Evolutionary conservation across 2,888 invertebrate species (phyloP).

Genomic region (Ariolimax columbianus): DNA sequence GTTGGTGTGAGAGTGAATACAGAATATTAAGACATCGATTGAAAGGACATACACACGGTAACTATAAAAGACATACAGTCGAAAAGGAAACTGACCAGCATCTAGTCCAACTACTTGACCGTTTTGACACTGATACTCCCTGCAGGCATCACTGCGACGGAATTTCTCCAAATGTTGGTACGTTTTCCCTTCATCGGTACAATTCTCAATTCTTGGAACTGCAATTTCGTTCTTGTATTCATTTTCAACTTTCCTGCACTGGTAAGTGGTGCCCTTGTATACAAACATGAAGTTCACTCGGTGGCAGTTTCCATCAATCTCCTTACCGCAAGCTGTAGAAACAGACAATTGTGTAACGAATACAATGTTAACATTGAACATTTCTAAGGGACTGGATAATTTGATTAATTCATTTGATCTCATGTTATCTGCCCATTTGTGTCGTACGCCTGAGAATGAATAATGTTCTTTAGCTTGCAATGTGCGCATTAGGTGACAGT

Average conservation of each 20-base stretch:
- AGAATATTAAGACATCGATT: too few relatives aligned
- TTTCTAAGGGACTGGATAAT: too few relatives aligned
- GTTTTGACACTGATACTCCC: slow-evolving; percentile 3
- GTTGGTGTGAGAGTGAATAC: too few relatives aligned
- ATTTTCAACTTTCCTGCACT: neutral
- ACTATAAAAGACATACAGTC: neutral
- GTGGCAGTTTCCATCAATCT: neutral
- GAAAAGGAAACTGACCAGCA: neutral
- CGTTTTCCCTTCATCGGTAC: neutral
- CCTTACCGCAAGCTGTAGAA: slow-evolving; percentile 16
- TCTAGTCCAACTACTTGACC: neutral
- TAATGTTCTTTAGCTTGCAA: too few relatives aligned
- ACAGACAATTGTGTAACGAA: neutral
- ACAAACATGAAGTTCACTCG: neutral
- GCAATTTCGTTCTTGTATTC: neutral
- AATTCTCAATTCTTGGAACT: neutral
- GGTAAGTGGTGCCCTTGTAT: neutral
- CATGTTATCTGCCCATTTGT: too few relatives aligned
- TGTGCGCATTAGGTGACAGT: too few relatives aligned
- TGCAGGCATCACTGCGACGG: neutral
- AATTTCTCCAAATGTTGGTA: neutral
- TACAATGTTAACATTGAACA: too few relatives aligned
- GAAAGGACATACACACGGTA: too few relatives aligned
- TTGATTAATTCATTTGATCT: too few relatives aligned
- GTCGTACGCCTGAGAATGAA: too few relatives aligned